phyloP scores from a whole-genome alignment of 2,113 vertebrate genomes.

The Manacus vitellinus region DNA sequence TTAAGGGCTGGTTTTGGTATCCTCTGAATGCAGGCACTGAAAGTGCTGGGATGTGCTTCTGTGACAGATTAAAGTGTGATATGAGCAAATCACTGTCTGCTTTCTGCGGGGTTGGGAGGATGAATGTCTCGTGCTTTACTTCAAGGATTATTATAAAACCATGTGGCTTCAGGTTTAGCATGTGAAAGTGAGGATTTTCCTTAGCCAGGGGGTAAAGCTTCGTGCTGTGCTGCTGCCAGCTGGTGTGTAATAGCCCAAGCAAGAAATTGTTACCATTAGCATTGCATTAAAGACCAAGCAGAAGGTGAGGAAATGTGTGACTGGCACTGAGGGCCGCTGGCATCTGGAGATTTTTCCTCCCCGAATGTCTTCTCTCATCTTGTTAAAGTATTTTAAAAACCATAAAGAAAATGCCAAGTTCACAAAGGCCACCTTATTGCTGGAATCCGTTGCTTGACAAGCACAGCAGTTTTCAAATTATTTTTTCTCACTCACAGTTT shows the following conservation, averaged over 20 bases:
- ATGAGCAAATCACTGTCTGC: background rate
- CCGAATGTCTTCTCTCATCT: background rate
- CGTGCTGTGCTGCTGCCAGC: constrained; percentile 5
- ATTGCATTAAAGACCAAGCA: background rate
- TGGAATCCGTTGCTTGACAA: background rate
- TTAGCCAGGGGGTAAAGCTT: background rate
- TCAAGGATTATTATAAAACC: background rate
- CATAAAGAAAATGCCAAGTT: background rate
- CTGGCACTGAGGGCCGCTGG: background rate
- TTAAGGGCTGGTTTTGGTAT: background rate
- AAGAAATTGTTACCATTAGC: background rate
- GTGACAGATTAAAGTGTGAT: background rate
- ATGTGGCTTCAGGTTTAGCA: background rate
- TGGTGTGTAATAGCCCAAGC: background rate
- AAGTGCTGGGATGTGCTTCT: background rate
- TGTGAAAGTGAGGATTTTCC: background rate
- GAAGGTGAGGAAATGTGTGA: background rate
- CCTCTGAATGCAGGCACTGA: background rate
- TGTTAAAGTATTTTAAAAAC: background rate
- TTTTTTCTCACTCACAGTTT: background rate
- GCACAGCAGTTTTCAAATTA: rapidly evolving
- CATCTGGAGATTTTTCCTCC: background rate
- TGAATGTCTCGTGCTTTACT: background rate
- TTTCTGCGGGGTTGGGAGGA: background rate
- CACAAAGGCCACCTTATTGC: background rate